A percentile compares a stretch with the other conserved stretches of the same genome.
Conservation (phyloP, 2,113 vertebrate species). For the Nicator chloris region DNA sequence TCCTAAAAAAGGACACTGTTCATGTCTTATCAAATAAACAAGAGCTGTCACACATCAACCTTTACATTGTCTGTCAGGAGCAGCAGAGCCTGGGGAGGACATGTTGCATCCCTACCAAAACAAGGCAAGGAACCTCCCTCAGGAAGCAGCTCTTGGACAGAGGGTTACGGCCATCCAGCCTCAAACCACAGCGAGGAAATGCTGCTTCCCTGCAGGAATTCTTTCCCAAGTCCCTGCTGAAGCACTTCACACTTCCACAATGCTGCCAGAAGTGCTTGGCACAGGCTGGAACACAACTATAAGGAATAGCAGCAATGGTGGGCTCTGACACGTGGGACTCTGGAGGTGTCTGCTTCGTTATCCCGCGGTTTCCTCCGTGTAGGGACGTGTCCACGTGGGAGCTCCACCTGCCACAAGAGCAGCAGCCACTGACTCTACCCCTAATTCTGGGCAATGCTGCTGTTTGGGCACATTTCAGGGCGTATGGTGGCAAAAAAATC, state of each 20-base stretch:
- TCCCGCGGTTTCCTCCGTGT: background rate
- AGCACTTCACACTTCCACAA: background rate
- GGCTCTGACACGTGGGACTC: background rate
- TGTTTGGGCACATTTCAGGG: background rate
- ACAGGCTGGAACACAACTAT: slow-evolving; percentile 1
- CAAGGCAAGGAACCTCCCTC: background rate
- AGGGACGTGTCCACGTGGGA: background rate
- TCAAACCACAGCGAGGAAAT: slow-evolving; percentile 5
- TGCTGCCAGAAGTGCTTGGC: background rate
- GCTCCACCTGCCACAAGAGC: background rate
- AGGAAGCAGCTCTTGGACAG: background rate
- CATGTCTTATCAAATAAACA: background rate
- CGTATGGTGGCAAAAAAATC: background rate
- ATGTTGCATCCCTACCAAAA: background rate
- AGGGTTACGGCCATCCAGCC: background rate
- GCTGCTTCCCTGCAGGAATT: background rate
- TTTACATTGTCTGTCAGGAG: background rate
- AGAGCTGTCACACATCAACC: background rate
- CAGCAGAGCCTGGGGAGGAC: background rate
- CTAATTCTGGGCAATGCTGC: background rate
- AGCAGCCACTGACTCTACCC: background rate
- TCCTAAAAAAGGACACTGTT: background rate
- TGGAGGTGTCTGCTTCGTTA: background rate
- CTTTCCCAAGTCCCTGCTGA: background rate
- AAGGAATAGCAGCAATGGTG: background rate